A percentile compares a stretch with the other conserved stretches of the same genome.
Evolutionary conservation across 1,140 invertebrate species (phyloP).

Genomic region (Pygmarrhopalites habei): DNA sequence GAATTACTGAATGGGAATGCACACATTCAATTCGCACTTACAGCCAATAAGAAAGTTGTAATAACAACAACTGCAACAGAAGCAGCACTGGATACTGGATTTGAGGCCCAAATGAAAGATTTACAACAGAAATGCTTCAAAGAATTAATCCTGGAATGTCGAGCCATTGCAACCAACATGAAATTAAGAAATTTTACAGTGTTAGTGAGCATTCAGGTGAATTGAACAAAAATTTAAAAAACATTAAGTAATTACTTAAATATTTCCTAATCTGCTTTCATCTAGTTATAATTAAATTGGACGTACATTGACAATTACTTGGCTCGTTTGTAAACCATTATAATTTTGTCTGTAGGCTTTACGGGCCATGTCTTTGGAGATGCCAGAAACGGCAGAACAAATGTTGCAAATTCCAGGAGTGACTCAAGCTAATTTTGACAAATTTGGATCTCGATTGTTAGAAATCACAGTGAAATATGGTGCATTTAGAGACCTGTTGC

Average conservation of each 20-base stretch:
- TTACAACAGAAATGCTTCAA: constrained; percentile 50
- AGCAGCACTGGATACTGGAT: constrained; percentile 41
- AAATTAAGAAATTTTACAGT: constrained; percentile 48
- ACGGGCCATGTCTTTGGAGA: constrained; percentile 64
- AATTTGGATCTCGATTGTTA: constrained; percentile 70
- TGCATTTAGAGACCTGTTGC: constrained; percentile 26
- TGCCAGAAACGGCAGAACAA: constrained; percentile 66
- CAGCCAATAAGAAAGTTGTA: constrained; percentile 36
- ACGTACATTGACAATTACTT: too few species aligned
- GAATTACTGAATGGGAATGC: constrained; percentile 46
- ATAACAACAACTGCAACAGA: too few species aligned
- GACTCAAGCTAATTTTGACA: constrained; percentile 77
- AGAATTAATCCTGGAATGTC: constrained; percentile 48
- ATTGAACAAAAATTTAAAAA: too few species aligned
- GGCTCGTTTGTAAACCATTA: constrained; percentile 1
- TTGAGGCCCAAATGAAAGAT: constrained; percentile 45
- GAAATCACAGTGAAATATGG: constrained; percentile 66
- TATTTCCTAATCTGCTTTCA: too few species aligned
- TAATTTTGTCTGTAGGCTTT: constrained; percentile 50
- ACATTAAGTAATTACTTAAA: too few species aligned
- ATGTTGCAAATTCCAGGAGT: constrained; percentile 80
- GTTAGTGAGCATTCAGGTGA: constrained; percentile 54
- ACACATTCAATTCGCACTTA: constrained; percentile 43
- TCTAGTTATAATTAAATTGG: too few species aligned
- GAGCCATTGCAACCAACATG: constrained; percentile 49